Evolutionary conservation across 2,888 invertebrate genomes (phyloP).

Genomic region (Syritta pipiens): DNA sequence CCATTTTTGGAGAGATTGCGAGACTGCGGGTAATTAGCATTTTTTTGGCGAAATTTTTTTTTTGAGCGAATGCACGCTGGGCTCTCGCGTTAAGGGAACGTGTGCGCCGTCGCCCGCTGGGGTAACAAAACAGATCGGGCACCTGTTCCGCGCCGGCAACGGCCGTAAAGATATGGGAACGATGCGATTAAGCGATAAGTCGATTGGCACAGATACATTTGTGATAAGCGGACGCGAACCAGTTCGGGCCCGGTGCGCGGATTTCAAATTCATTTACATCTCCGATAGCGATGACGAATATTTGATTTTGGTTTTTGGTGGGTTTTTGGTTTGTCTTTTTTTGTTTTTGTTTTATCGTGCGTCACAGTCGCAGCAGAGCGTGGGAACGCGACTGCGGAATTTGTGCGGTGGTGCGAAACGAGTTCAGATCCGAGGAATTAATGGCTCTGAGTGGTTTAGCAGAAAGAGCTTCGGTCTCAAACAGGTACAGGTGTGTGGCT

Average conservation of each 20-base stretch:
- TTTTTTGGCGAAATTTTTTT: not conserved
- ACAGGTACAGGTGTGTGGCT: no score
- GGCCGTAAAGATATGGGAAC: slow-evolving; percentile 15
- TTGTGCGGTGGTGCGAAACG: no score
- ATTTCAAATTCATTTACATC: slow-evolving; percentile 32
- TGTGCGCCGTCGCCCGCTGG: slow-evolving; percentile 40
- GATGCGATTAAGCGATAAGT: slow-evolving; percentile 14
- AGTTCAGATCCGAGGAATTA: no score
- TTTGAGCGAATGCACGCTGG: slow-evolving; percentile 26
- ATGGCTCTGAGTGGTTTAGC: no score
- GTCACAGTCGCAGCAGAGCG: no score
- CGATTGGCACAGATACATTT: slow-evolving; percentile 25
- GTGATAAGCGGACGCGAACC: slow-evolving; percentile 19
- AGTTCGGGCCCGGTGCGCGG: slow-evolving; percentile 1
- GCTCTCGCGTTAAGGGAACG: slow-evolving; percentile 32
- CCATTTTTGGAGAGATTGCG: slow-evolving; percentile 3
- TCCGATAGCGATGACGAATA: not conserved
- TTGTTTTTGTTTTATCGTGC: no score
- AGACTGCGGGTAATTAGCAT: slow-evolving; percentile 29
- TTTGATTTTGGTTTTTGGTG: no score
- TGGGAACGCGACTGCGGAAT: no score
- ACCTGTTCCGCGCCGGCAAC: slow-evolving; percentile 14
- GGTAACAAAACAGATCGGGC: slow-evolving; percentile 18
- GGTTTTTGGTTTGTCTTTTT: no score
- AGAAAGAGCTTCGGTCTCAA: no score